phyloP scores from a whole-genome alignment of 2,888 invertebrate genomes.

The Orthosia incerta region DNA sequence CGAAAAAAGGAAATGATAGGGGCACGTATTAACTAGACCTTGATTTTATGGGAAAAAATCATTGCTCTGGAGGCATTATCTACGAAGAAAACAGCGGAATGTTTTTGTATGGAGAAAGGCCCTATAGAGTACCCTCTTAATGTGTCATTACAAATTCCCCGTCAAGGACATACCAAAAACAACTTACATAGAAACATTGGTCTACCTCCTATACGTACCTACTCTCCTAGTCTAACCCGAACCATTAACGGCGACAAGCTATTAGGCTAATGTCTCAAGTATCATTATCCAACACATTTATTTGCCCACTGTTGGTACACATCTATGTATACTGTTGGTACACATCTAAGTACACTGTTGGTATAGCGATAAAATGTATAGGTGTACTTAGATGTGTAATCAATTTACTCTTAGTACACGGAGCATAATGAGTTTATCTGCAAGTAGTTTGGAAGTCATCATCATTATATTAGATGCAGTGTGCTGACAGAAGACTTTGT shows the following conservation, averaged over 20 bases:
- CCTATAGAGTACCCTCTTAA: no score
- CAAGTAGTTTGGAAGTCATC: neutral
- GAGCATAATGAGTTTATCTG: constrained; percentile 6
- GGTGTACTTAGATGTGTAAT: constrained; percentile 4
- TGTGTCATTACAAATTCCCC: neutral
- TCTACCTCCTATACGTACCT: neutral
- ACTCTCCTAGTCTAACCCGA: neutral
- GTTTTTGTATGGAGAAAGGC: no score
- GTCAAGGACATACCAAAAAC: neutral
- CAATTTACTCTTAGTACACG: constrained; percentile 14
- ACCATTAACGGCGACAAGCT: constrained; percentile 38
- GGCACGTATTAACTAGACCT: no score
- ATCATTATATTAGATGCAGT: constrained; percentile 3
- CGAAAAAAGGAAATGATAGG: no score
- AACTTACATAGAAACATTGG: neutral
- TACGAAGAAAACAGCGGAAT: no score
- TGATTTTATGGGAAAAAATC: no score
- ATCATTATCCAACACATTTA: constrained; percentile 48
- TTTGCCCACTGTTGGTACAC: constrained; percentile 21
- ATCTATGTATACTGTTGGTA: neutral
- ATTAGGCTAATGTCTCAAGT: constrained; percentile 43
- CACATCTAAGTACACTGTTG: neutral
- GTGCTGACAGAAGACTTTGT: neutral
- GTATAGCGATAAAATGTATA: neutral
- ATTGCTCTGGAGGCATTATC: no score